Conservation (phyloP, 2,888 invertebrate species). For the Pedicia rivosa region DNA sequence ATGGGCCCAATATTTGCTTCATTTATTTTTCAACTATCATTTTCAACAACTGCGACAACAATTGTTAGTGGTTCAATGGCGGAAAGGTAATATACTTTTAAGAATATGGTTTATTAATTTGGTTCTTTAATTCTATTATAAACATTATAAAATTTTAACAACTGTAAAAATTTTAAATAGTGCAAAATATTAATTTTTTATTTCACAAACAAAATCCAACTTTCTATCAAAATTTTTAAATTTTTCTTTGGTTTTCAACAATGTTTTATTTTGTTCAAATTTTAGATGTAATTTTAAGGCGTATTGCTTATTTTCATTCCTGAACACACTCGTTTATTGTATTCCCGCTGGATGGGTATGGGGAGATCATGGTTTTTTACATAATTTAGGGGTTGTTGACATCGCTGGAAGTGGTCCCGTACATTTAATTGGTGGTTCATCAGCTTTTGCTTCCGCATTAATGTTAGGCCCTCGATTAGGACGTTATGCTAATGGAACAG, state of each 20-base stretch:
- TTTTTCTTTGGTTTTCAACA: no score
- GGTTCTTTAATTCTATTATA: no score
- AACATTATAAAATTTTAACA: no score
- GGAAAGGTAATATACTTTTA: constrained; percentile 74
- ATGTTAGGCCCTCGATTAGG: constrained; percentile 83
- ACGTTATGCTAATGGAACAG: constrained; percentile 60
- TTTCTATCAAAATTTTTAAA: no score
- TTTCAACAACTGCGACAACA: constrained; percentile 73
- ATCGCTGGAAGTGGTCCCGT: constrained; percentile 88
- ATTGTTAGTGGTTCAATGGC: constrained; percentile 93
- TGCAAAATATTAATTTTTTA: no score
- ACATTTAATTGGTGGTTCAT: constrained; percentile 64
- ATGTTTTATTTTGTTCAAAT: background rate
- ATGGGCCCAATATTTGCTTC: constrained; percentile 80
- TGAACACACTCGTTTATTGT: constrained; percentile 82
- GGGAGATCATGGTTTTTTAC: constrained; percentile 76
- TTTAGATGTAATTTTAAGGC: constrained; percentile 75
- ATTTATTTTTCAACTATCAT: constrained; percentile 79
- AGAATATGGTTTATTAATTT: no score
- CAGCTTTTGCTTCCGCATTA: constrained; percentile 73
- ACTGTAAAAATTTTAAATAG: no score
- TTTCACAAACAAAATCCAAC: no score
- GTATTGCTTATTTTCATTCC: constrained; percentile 75
- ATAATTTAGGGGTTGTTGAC: constrained; percentile 71
- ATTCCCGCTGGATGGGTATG: constrained; percentile 90